Evolutionary conservation across 2,888 invertebrate species (phyloP).

Genomic region (Operophtera brumata): DNA sequence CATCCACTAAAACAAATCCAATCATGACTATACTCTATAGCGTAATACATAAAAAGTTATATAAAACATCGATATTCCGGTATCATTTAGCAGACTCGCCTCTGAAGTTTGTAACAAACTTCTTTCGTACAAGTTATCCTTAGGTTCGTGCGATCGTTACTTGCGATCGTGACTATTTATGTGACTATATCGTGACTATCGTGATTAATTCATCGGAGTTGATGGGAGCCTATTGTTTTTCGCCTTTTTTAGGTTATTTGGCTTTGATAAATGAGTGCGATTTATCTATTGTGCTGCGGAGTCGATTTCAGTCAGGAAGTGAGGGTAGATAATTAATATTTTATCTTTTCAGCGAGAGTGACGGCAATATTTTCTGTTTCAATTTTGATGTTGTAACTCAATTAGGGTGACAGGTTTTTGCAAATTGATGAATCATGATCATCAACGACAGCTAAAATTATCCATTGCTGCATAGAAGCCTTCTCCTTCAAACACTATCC

Average conservation of each 20-base stretch:
- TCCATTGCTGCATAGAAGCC: too few relatives aligned
- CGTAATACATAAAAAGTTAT: constrained; percentile 54
- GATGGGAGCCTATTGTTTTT: constrained; percentile 55
- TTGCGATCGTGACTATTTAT: constrained; percentile 41
- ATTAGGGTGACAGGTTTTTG: constrained; percentile 11
- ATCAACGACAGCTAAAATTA: too few relatives aligned
- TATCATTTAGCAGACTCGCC: constrained; percentile 50
- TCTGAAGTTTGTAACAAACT: constrained; percentile 50
- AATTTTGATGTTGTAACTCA: constrained; percentile 16
- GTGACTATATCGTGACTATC: too few relatives aligned
- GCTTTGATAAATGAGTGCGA: constrained; percentile 51
- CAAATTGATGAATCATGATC: not conserved
- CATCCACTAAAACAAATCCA: constrained; percentile 44
- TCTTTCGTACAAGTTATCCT: constrained; percentile 55
- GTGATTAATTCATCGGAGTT: constrained; percentile 62
- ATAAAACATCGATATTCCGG: constrained; percentile 53
- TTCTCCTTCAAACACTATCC: too few relatives aligned
- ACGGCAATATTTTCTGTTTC: constrained; percentile 19
- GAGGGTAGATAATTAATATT: constrained; percentile 41
- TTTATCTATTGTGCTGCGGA: constrained; percentile 46
- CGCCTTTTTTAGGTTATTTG: constrained; percentile 49
- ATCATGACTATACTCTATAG: constrained; percentile 46
- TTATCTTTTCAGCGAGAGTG: constrained; percentile 22
- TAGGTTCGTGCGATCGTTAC: constrained; percentile 70
- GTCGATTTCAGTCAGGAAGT: constrained; percentile 31